Percentiles rank a stretch among this genome's conserved stretches.
Conservation (phyloP, 1,140 invertebrate genomes). For the Zaprionus camerounensis region DNA sequence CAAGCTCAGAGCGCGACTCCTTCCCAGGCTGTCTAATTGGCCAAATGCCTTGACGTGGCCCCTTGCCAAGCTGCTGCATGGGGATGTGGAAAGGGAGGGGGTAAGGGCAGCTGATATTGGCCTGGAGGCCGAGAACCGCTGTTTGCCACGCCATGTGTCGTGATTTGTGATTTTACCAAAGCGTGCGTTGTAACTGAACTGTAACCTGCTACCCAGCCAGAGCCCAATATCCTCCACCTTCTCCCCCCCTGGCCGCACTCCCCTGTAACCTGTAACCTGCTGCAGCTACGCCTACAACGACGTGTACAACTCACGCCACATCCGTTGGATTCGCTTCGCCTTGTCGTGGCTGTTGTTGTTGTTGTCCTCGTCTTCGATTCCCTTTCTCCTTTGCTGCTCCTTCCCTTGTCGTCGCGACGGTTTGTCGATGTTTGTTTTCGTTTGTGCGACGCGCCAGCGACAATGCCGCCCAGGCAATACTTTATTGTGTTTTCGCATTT, state of each 20-base stretch:
- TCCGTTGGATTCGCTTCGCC: conserved; percentile 51
- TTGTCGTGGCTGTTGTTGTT: conserved; percentile 28
- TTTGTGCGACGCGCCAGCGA: conserved; percentile 34
- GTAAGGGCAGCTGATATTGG: not conserved
- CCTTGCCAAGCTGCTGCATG: not conserved
- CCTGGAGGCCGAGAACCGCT: conserved; percentile 54
- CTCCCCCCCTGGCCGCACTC: not conserved
- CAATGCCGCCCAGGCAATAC: conserved; percentile 61
- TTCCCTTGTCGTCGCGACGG: conserved; percentile 19
- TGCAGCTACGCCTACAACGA: conserved; percentile 64
- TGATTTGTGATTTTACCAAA: conserved; percentile 59
- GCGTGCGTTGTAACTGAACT: conserved; percentile 57
- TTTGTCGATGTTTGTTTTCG: conserved; percentile 62
- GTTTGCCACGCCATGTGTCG: conserved; percentile 80
- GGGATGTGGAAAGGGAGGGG: not conserved
- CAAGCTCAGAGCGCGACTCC: not conserved
- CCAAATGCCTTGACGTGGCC: conserved; percentile 7
- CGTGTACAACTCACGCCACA: conserved; percentile 70
- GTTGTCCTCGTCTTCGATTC: conserved; percentile 31
- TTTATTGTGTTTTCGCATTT: conserved; percentile 81
- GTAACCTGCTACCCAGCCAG: conserved; percentile 9
- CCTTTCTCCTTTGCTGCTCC: not conserved
- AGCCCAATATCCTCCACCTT: not conserved
- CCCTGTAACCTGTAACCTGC: conserved; percentile 13
- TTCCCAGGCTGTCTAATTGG: conserved; percentile 19